Evolutionary conservation across 2,888 invertebrate species (phyloP), one percentile per base, ranked within the genome.

Genomic region (Lottia gigantea): DNA sequence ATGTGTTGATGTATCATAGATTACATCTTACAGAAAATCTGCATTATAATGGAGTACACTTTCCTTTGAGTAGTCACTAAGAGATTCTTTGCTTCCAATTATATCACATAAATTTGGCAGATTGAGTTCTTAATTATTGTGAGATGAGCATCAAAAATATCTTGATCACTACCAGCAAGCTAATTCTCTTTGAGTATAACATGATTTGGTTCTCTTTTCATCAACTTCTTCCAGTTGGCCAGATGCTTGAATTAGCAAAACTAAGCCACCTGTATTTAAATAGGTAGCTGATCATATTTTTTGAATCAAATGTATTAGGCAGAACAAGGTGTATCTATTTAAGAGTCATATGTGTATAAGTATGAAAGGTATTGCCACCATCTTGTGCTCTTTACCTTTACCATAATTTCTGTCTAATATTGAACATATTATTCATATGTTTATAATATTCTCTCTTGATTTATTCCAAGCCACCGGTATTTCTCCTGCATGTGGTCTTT

Each of bases 171-270:
- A 23, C 19, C 55, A 3, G 19, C 11, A 23, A 55, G 23, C 55
- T 55, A 55, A 55, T 55, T 55, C 15, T 55, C 55, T 55, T 55
- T 55, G 55, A 55, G 23, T 23, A 23, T 14, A 23, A 55, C 19
- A 55, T 23, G 23, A 55, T 19, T 55, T 55, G 55, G 55, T 55
- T 55, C 55, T 55, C 55, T 55, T 55, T 55, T 55, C 23, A 23
- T 55, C 11, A 55, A 55, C 19, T 55, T 23, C 19, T 55, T 55
- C 55, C 55, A 55, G 55, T 55, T 55, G 55, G 19, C 23, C 19
- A 23, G 23, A 23, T 19, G 23, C 19, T 23, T 11, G 23, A 12
- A 4, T 55, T 55, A 2, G 55, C 23, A 55, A 55, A 55, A 55
- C 23, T 14, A 55, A 23, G 23, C 23, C 55, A 55, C 55, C 55